Percentiles rank a stretch among this genome's conserved stretches.
These are phyloP conservation scores for Otocyon megalotis DNA, from an alignment of 2,113 vertebrate species.

Conservation along the genomic window DNA sequence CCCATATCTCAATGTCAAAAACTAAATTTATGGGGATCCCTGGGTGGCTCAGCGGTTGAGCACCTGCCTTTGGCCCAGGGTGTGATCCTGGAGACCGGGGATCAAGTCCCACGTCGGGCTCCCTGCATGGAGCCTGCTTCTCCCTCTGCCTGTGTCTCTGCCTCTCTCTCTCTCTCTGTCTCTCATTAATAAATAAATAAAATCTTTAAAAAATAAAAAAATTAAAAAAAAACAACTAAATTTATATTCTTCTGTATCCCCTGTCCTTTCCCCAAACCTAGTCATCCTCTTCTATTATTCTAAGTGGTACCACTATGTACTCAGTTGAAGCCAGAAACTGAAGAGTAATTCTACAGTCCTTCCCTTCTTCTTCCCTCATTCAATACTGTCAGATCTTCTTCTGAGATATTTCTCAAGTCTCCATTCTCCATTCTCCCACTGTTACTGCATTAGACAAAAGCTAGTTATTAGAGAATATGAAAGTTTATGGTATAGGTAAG, in stretches of 20 bases:
- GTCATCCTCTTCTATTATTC: neutral
- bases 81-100: too few relatives aligned
- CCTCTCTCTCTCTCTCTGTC: too few relatives aligned
- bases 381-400: neutral
- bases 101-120: too few relatives aligned
- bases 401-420: constrained; percentile 37
- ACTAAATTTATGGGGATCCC: neutral
- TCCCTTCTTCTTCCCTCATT: neutral
- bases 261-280: neutral
- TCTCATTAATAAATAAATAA: too few relatives aligned
- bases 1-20: neutral
- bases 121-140: too few relatives aligned
- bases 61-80: too few relatives aligned
- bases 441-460: neutral
- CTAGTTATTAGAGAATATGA: neutral
- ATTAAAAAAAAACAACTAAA: too few relatives aligned
- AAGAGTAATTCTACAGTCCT: neutral
- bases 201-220: too few relatives aligned
- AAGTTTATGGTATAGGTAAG: neutral
- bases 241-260: neutral
- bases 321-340: neutral
- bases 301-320: neutral
- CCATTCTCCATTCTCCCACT: neutral
- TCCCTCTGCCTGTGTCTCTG: too few relatives aligned
- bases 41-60: too few relatives aligned